A percentile compares a stretch with the other conserved stretches of the same genome.
phyloP scores from a whole-genome alignment of 2,888 invertebrate genomes.

The Mimachlamys varia region DNA sequence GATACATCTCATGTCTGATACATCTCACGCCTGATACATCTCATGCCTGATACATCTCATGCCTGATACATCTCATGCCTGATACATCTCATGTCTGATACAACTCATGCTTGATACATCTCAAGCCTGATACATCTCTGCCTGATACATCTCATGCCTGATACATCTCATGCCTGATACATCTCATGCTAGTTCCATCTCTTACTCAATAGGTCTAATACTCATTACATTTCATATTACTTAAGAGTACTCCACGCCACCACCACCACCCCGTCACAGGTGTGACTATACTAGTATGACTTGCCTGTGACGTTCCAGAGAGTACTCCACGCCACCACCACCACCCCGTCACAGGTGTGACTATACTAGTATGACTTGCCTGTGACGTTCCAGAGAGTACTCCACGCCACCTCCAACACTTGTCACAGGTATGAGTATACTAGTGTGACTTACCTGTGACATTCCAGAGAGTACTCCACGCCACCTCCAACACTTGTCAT shows the following conservation, averaged over 20 bases:
- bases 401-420: slow-evolving; percentile 98
- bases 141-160: too few species aligned
- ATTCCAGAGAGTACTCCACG: slow-evolving; percentile 99
- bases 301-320: slow-evolving; percentile 93
- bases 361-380: slow-evolving; percentile 80
- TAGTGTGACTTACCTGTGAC: too few species aligned
- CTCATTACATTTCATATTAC: slow-evolving; percentile 81
- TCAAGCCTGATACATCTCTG: too few species aligned
- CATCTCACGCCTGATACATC: too few species aligned
- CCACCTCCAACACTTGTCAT: slow-evolving; percentile 93
- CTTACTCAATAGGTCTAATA: too few species aligned
- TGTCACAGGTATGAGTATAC: slow-evolving; percentile 84
- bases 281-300: background rate
- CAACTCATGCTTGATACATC: too few species aligned
- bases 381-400: slow-evolving; percentile 97
- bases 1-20: too few species aligned
- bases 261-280: slow-evolving; percentile 97
- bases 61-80: too few species aligned
- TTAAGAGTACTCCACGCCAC: slow-evolving; percentile 97
- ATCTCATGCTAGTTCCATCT: too few species aligned
- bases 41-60: too few species aligned
- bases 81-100: too few species aligned
- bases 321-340: slow-evolving; percentile 99
- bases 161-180: too few species aligned
- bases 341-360: slow-evolving; percentile 94